Percentiles rank a stretch among this genome's conserved stretches.
phyloP scores from a whole-genome alignment of 2,888 invertebrate genomes.

The Carabus problematicus region DNA sequence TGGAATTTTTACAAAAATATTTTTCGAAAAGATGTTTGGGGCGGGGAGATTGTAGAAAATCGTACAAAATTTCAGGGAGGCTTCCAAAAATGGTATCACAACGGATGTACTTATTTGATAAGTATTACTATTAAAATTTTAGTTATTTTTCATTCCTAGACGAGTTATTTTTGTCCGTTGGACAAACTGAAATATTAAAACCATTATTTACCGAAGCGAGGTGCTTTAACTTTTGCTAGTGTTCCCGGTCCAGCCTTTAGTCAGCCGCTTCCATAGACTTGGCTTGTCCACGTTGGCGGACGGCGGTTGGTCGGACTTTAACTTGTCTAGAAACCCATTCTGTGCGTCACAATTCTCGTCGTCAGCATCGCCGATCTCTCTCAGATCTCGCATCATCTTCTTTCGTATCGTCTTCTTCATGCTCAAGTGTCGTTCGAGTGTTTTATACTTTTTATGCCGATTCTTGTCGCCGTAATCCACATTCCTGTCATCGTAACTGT shows the following conservation, averaged over 20 bases:
- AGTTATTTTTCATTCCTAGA: no score
- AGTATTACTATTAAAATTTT: no score
- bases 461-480: constrained; percentile 63
- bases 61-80: no score
- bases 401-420: constrained; percentile 88
- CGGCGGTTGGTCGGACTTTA: constrained; percentile 58
- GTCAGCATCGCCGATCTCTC: constrained; percentile 64
- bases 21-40: no score
- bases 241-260: constrained; percentile 55
- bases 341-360: constrained; percentile 50
- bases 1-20: no score
- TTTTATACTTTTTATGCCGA: constrained; percentile 74
- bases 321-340: constrained; percentile 58
- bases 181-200: no score
- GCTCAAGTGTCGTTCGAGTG: constrained; percentile 80
- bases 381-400: constrained; percentile 84
- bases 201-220: no score
- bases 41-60: no score
- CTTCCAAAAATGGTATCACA: no score
- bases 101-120: no score
- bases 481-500: constrained; percentile 56
- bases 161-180: no score
- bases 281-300: constrained; percentile 60
- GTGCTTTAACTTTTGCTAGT: constrained; percentile 34
- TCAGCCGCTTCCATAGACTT: constrained; percentile 59